Percentiles rank a stretch among this genome's conserved stretches.
These are phyloP conservation scores for Peromyscus aztecus DNA, from an alignment of 2,797 vertebrate genomes.

Conservation along the genomic window DNA sequence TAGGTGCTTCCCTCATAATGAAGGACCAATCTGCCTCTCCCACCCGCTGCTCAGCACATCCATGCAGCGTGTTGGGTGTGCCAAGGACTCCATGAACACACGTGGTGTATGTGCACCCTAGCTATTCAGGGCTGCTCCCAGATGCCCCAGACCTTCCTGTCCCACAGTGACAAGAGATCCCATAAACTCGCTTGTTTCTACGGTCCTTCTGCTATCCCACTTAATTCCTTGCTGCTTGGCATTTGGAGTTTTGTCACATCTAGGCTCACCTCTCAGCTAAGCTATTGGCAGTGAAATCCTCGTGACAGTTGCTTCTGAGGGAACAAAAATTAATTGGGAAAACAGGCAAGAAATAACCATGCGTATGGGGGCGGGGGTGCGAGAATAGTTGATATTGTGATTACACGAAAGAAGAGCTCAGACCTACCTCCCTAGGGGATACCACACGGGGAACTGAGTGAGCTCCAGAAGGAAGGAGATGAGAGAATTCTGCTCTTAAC, in stretches of 20 bases:
- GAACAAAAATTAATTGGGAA: not conserved
- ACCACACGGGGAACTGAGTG: rapidly evolving
- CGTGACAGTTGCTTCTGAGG: not conserved
- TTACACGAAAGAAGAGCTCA: not conserved
- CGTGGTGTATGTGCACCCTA: rapidly evolving
- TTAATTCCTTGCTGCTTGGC: not conserved
- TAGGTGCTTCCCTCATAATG: not conserved
- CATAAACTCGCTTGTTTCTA: not conserved
- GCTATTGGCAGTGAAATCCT: not conserved
- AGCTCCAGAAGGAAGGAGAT: not conserved
- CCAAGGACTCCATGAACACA: not conserved
- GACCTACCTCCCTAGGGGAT: not conserved
- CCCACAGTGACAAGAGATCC: not conserved
- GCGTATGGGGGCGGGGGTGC: not conserved
- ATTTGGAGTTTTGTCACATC: not conserved
- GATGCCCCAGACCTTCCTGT: not conserved
- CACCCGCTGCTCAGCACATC: not conserved
- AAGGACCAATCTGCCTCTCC: not conserved
- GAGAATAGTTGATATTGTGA: not conserved
- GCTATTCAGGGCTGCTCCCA: not conserved
- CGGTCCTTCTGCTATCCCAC: not conserved
- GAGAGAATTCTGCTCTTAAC: not conserved
- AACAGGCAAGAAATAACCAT: not conserved
- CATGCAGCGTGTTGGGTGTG: not conserved
- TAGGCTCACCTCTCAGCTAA: not conserved